Percentiles rank a stretch among this genome's conserved stretches.
phyloP scores from a whole-genome alignment of 2,888 invertebrate genomes.

The Philaethria dido region DNA sequence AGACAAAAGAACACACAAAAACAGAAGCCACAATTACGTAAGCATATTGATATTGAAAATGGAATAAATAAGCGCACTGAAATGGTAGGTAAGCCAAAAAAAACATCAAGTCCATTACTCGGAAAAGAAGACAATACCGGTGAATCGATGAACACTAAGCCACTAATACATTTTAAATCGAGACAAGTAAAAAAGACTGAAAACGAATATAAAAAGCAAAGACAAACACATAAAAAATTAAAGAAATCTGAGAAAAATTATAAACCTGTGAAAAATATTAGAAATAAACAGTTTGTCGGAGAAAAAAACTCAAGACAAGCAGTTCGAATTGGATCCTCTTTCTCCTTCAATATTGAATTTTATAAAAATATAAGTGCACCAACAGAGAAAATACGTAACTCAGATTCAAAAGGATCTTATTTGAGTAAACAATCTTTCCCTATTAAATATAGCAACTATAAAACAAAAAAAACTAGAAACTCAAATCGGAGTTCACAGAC shows the following conservation, averaged over 20 bases:
- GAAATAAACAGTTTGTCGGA: constrained; percentile 17
- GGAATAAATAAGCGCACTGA: constrained; percentile 16
- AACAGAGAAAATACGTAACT: neutral
- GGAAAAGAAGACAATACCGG: neutral
- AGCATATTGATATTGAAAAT: neutral
- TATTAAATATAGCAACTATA: constrained; percentile 13
- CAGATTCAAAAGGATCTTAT: neutral
- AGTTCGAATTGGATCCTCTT: constrained; percentile 53
- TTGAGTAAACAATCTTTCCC: constrained; percentile 2
- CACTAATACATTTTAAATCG: constrained; percentile 1
- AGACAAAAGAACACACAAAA: neutral
- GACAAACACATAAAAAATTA: neutral
- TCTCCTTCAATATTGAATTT: constrained; percentile 55
- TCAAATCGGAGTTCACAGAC: constrained; percentile 29
- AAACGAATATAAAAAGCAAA: constrained; percentile 15
- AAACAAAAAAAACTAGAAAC: constrained; percentile 7
- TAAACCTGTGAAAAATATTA: constrained; percentile 13
- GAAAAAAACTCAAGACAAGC: constrained; percentile 43
- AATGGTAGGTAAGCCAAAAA: constrained; percentile 13
- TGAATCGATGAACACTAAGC: neutral
- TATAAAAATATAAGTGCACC: constrained; percentile 46
- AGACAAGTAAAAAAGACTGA: constrained; percentile 6
- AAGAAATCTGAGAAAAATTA: constrained; percentile 12
- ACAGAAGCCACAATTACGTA: neutral
- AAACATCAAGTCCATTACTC: neutral